Percentiles rank a stretch among this genome's conserved stretches.
These are phyloP conservation scores for Tridacna gigas DNA, from an alignment of 2,888 invertebrate genomes.

Conservation along the genomic window DNA sequence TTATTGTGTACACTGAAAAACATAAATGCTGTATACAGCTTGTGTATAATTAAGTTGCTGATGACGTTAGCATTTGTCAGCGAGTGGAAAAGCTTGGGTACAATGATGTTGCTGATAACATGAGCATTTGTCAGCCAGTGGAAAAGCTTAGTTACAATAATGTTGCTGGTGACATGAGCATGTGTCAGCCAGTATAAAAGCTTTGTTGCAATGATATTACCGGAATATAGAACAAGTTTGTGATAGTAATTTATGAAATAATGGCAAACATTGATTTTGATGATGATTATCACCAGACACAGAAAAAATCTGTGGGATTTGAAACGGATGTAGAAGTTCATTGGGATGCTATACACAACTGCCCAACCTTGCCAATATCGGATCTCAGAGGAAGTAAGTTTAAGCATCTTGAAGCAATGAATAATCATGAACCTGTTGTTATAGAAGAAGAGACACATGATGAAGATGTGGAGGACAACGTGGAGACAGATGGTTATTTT, in stretches of 20 bases:
- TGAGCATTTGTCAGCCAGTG: no score
- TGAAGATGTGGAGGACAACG: not conserved
- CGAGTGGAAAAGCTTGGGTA: no score
- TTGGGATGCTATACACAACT: conserved; percentile 4
- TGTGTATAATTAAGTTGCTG: no score
- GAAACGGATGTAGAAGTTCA: not conserved
- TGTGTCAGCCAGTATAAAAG: no score
- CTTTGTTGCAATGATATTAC: no score
- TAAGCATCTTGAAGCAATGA: not conserved
- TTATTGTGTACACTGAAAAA: no score
- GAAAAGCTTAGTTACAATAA: no score
- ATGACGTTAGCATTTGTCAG: no score
- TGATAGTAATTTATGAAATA: not conserved
- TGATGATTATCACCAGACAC: not conserved
- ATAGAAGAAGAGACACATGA: not conserved
- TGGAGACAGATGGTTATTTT: not conserved
- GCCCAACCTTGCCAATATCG: conserved; percentile 7
- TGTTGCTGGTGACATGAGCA: no score
- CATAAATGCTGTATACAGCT: no score
- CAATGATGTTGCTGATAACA: no score
- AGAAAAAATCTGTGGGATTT: conserved; percentile 14
- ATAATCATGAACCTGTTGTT: not conserved
- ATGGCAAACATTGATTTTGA: not conserved
- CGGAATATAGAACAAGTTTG: no score
- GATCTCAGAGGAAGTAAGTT: conserved; percentile 7